These are phyloP conservation scores for Prenolepis imparis DNA, from an alignment of 2,888 invertebrate genomes.

Conservation along the genomic window DNA sequence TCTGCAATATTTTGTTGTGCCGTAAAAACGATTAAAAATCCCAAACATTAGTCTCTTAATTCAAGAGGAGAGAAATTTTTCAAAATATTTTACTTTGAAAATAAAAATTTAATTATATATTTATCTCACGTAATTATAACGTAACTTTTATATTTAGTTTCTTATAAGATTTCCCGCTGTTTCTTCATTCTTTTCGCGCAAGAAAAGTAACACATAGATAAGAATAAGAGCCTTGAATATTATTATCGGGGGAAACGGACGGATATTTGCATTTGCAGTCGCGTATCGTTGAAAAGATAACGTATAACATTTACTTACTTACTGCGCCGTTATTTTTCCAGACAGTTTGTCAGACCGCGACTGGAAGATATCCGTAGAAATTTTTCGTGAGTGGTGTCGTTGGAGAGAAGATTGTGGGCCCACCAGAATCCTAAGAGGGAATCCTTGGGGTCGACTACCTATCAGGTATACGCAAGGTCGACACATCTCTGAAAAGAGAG, in stretches of 20 bases:
- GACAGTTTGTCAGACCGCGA: background rate
- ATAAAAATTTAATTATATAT: background rate
- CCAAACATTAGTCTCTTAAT: background rate
- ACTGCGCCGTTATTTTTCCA: conserved; percentile 5
- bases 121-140: background rate
- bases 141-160: background rate
- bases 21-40: background rate
- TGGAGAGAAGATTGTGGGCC: conserved; percentile 10
- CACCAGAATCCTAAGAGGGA: conserved; percentile 16
- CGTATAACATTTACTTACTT: background rate
- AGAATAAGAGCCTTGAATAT: background rate
- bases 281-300: conserved; percentile 7
- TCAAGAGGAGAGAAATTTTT: background rate
- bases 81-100: background rate
- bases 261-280: background rate
- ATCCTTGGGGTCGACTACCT: conserved; percentile 29
- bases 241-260: background rate
- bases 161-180: background rate
- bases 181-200: background rate
- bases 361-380: background rate
- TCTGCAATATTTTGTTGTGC: background rate
- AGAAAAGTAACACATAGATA: background rate
- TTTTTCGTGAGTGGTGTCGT: conserved; percentile 8
- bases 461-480: conserved; percentile 7
- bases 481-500: conserved; percentile 14